Evolutionary conservation across 2,888 invertebrate genomes (phyloP).

Genomic region (Oscheius onirici): DNA sequence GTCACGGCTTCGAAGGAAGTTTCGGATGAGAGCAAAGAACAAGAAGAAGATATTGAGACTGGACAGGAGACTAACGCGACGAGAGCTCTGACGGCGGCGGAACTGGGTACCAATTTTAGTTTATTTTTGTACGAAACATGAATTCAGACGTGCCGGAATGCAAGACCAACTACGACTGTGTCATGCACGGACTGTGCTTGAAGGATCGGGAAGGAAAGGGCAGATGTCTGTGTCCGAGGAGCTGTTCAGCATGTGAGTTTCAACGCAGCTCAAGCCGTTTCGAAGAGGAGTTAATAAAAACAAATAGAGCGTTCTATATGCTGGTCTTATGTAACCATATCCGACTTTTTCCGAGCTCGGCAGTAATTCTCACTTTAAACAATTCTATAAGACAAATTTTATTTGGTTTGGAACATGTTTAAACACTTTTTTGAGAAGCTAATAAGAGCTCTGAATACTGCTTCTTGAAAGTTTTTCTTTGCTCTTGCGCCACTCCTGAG

Average conservation of each 20-base stretch:
- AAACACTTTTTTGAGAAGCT: no score
- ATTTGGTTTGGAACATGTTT: no score
- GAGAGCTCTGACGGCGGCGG: constrained; percentile 1
- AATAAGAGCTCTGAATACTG: no score
- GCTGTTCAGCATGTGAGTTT: constrained; percentile 64
- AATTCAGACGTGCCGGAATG: constrained; percentile 57
- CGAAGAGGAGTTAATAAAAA: no score
- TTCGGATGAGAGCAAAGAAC: not conserved
- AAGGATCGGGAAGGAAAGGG: constrained; percentile 58
- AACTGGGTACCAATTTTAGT: constrained; percentile 5
- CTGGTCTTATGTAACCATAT: no score
- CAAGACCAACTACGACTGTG: constrained; percentile 63
- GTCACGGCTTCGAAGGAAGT: not conserved
- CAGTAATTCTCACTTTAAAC: no score
- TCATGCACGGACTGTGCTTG: constrained; percentile 62
- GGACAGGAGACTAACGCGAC: not conserved
- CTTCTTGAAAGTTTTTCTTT: no score
- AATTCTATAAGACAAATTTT: no score
- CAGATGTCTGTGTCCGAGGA: constrained; percentile 64
- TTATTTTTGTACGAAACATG: not conserved
- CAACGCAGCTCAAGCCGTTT: no score
- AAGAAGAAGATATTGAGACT: not conserved
- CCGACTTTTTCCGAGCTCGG: no score
- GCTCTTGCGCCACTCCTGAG: no score
- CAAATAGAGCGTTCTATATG: no score